Conservation (phyloP, 2,113 vertebrate genomes). For the Paralichthys olivaceus region DNA sequence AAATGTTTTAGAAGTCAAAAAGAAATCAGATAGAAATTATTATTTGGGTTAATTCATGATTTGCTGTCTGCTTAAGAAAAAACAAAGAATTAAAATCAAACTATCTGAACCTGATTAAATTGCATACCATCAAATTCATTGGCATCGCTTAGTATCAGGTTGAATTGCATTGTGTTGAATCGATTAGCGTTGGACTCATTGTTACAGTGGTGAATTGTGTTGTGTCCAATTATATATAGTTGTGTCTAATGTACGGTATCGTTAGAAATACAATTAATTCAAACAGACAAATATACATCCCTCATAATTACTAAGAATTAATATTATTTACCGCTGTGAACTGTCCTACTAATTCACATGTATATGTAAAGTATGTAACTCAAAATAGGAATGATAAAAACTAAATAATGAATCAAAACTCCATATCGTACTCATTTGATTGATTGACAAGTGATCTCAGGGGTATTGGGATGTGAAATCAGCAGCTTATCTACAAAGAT, state of each 20-base stretch:
- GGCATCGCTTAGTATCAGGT: background rate
- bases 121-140: background rate
- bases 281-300: too few species aligned
- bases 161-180: background rate
- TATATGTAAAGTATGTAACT: background rate
- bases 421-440: background rate
- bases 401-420: background rate
- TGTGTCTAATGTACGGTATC: background rate
- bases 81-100: background rate
- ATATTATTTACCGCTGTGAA: background rate
- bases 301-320: background rate
- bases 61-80: background rate
- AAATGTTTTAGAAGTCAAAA: background rate
- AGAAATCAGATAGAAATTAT: background rate
- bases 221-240: background rate
- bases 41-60: background rate
- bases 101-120: background rate
- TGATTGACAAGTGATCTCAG: slow-evolving; percentile 31
- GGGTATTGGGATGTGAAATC: slow-evolving; percentile 8
- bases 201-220: background rate
- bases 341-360: background rate
- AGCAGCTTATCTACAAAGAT: slow-evolving; percentile 22
- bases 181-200: background rate
- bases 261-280: background rate
- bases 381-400: background rate